Conservation (phyloP, 2,113 vertebrate genomes). For the Ginglymostoma cirratum region DNA sequence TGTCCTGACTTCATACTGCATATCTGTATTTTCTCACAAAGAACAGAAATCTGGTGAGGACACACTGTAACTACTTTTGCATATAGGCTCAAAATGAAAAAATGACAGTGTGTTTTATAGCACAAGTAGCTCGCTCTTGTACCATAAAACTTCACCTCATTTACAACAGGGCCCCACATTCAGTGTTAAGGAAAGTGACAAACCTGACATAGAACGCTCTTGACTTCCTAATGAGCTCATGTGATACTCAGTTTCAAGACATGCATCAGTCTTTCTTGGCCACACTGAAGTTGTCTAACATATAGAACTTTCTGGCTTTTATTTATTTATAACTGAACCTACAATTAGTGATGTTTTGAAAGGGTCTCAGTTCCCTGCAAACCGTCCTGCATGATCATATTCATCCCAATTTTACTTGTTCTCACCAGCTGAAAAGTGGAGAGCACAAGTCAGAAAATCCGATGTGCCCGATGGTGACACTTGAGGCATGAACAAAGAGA, state of each 20-base stretch:
- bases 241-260: background rate
- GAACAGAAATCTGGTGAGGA: background rate
- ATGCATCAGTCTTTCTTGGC: background rate
- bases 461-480: background rate
- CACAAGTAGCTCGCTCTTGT: background rate
- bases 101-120: background rate
- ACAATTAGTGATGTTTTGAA: background rate
- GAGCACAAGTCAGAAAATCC: background rate
- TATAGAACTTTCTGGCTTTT: background rate
- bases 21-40: background rate
- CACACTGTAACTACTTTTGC: background rate
- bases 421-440: background rate
- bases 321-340: background rate
- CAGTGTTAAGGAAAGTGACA: constrained; percentile 29
- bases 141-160: background rate
- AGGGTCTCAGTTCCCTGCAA: background rate
- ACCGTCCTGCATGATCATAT: background rate
- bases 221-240: background rate
- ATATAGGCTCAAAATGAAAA: background rate
- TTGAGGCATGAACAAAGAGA: background rate
- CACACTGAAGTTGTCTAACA: background rate
- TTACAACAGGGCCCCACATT: constrained; percentile 9
- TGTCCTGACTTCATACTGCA: background rate
- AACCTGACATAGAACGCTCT: background rate
- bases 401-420: background rate